Evolutionary conservation across 1,140 invertebrate genomes (phyloP), one percentile per base, ranked within the genome.

Genomic region (Drosophila pseudoananassae): DNA sequence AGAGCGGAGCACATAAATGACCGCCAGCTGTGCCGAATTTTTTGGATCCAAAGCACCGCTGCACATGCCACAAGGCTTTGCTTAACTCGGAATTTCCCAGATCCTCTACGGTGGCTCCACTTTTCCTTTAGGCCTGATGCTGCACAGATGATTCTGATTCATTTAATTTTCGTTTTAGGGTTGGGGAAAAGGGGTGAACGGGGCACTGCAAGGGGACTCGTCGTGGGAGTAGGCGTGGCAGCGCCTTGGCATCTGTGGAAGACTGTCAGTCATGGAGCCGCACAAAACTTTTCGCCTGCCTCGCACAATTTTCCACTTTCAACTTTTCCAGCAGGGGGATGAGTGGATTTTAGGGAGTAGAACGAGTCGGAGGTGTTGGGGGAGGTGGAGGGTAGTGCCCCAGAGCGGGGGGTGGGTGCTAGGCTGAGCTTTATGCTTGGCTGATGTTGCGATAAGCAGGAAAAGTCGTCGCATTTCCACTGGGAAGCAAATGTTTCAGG

Each of bases 241-340:
- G 31, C 33, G 71, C 53, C 75, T 77, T 31, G 36, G 43, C 63
- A 74, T 53, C 74, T 70, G 70, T 33, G 40, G 59, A 58, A 31
- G 58, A 65, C 81, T 78, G 80, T 76, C 80, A 85, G 61, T 80
- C 60, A 60, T 61, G 49, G 40, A 47, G 49, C 33, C 43, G 58
- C 60, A 65, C 53, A 63, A 71, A 87, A 85, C 78, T 85, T 85
- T 87, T 87, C 14, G 83, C 75, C 83, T 87, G 82, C 82, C 75
- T 82, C 82, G 83, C 82, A 87, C 82, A 87, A 87, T 88, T 87
- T 87, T 87, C 82, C 83, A 87, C 83, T 88, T 87, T 87, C 83
- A 87, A 87, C 75, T 87, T 87, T 76, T 23, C 31, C 59, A 53
- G 38, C 15, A 17, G 47, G 9, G 33, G 33, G 33, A 36, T 36